Evolutionary conservation across 2,113 vertebrate species (phyloP).

Genomic region (Capricornis sumatraensis): DNA sequence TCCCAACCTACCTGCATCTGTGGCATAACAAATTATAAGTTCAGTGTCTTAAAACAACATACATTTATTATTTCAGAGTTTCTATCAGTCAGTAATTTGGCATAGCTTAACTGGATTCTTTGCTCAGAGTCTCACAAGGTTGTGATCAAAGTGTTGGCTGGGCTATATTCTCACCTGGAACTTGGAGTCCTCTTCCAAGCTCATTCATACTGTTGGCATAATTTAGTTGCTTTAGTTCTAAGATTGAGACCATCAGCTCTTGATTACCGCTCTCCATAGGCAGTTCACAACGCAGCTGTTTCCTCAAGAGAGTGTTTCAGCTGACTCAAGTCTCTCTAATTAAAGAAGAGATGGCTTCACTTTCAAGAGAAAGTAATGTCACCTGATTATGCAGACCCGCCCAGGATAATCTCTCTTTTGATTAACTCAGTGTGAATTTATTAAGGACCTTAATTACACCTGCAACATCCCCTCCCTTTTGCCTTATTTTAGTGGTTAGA

Average conservation of each 20-base stretch:
- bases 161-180: background rate
- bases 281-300: background rate
- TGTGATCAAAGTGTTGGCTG: background rate
- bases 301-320: background rate
- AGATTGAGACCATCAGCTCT: background rate
- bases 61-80: background rate
- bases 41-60: background rate
- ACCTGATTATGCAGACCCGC: background rate
- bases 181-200: background rate
- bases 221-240: background rate
- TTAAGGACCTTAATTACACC: background rate
- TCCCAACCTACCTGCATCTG: background rate
- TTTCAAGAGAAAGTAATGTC: background rate
- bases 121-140: background rate
- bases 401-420: background rate
- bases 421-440: background rate
- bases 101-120: background rate
- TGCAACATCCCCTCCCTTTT: background rate
- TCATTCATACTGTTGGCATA: background rate
- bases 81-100: background rate
- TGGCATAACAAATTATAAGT: background rate
- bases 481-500: background rate
- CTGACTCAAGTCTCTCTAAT: background rate
- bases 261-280: background rate
- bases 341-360: background rate